phyloP scores from a whole-genome alignment of 2,888 invertebrate species.

The Himalopsyche tibetana region DNA sequence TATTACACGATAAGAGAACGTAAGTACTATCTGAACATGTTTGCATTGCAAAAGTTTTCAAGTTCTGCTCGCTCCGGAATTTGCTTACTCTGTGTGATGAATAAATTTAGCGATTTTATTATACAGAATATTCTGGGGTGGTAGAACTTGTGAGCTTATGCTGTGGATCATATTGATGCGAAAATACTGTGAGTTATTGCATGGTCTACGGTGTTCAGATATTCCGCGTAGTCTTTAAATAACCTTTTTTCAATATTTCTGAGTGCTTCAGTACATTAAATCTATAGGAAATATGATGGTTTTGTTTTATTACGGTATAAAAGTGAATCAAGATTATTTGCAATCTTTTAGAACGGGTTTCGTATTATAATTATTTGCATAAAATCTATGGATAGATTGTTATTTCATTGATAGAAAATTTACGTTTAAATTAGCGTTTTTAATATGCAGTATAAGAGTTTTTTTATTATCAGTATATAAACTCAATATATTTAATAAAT shows the following conservation, averaged over 20 bases:
- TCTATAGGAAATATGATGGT: conserved; percentile 1
- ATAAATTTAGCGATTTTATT: conserved; percentile 30
- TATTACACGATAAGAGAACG: too few species aligned
- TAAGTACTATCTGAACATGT: background rate
- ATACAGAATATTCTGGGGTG: background rate
- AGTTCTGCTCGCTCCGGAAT: background rate
- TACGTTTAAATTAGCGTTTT: too few species aligned
- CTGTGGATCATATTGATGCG: conserved; percentile 4
- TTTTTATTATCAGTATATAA: too few species aligned
- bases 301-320: background rate
- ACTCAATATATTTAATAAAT: too few species aligned
- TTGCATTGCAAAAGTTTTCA: background rate
- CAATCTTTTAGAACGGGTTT: background rate
- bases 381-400: too few species aligned
- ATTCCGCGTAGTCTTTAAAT: background rate
- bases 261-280: conserved; percentile 18
- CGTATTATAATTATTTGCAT: too few species aligned
- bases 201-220: conserved; percentile 14
- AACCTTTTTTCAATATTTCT: conserved; percentile 28
- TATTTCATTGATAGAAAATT: too few species aligned
- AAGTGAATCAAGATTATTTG: background rate
- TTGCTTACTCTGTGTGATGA: conserved; percentile 23
- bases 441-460: too few species aligned
- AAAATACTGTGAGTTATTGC: conserved; percentile 14
- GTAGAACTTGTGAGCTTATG: conserved; percentile 3